A percentile compares a stretch with the other conserved stretches of the same genome.
Evolutionary conservation across 2,113 vertebrate genomes (phyloP).

Genomic region (Plotosus lineatus): DNA sequence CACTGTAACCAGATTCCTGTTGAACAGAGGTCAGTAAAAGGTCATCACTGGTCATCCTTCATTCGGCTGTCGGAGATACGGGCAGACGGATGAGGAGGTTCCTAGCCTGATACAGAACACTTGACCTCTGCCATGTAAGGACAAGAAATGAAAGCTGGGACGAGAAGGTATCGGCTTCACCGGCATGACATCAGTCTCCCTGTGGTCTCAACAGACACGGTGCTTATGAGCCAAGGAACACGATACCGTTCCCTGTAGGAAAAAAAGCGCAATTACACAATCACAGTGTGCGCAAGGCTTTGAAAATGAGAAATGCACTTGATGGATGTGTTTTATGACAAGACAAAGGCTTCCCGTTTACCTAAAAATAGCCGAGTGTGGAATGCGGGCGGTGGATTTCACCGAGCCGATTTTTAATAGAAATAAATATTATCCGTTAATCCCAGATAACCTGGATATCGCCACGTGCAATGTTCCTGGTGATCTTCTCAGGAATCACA

Average conservation of each 20-base stretch:
- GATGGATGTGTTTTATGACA: constrained; percentile 17
- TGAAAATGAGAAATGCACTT: constrained; percentile 38
- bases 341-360: constrained; percentile 1
- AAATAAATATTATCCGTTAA: constrained; percentile 15
- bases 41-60: constrained; percentile 38
- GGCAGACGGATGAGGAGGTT: constrained; percentile 18
- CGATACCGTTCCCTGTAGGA: constrained; percentile 51
- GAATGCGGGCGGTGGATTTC: constrained; percentile 6
- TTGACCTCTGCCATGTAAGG: constrained; percentile 53
- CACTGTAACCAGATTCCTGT: constrained; percentile 22
- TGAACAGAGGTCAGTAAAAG: constrained; percentile 28
- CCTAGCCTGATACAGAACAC: constrained; percentile 31
- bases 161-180: constrained; percentile 51
- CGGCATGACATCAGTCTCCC: constrained; percentile 55
- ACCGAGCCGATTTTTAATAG: background rate
- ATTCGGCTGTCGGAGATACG: constrained; percentile 15
- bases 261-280: constrained; percentile 50
- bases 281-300: constrained; percentile 30
- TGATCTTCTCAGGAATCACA: background rate
- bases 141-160: constrained; percentile 48
- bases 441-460: background rate
- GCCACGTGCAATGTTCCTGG: background rate
- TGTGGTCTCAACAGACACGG: constrained; percentile 46
- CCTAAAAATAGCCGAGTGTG: constrained; percentile 19
- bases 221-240: constrained; percentile 43